Conservation (phyloP, 2,888 invertebrate species). For the Platycheirus albimanus region DNA sequence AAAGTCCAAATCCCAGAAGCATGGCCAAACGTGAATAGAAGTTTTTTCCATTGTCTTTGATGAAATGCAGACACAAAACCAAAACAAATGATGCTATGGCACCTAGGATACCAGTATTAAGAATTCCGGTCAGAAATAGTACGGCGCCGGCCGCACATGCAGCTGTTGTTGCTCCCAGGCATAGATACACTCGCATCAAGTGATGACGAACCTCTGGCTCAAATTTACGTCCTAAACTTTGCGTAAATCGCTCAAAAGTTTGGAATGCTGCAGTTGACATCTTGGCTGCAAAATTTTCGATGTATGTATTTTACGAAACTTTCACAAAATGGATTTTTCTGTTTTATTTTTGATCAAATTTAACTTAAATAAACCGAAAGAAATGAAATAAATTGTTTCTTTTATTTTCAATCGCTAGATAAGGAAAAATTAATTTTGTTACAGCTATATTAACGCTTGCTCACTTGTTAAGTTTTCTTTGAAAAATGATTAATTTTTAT, state of each 20-base stretch:
- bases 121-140: conserved; percentile 89
- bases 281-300: conserved; percentile 47
- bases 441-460: conserved; percentile 1
- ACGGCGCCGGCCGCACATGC: conserved; percentile 93
- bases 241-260: conserved; percentile 79
- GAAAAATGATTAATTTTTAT: conserved; percentile 47
- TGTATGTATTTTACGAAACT: conserved; percentile 15
- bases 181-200: conserved; percentile 97
- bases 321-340: conserved; percentile 2
- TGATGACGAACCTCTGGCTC: conserved; percentile 94
- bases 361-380: conserved; percentile 25
- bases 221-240: conserved; percentile 80
- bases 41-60: conserved; percentile 93
- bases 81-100: conserved; percentile 89
- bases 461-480: conserved; percentile 43
- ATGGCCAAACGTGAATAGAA: conserved; percentile 90
- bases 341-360: conserved; percentile 8
- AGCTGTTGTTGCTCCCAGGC: conserved; percentile 92
- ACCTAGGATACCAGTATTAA: conserved; percentile 91
- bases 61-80: conserved; percentile 90
- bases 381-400: conserved; percentile 37
- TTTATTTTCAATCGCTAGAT: too few species aligned
- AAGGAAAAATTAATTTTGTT: conserved; percentile 8
- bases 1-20: conserved; percentile 93
- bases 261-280: conserved; percentile 74